phyloP scores from a whole-genome alignment of 2,888 invertebrate genomes.

The Ditula angustiorana region DNA sequence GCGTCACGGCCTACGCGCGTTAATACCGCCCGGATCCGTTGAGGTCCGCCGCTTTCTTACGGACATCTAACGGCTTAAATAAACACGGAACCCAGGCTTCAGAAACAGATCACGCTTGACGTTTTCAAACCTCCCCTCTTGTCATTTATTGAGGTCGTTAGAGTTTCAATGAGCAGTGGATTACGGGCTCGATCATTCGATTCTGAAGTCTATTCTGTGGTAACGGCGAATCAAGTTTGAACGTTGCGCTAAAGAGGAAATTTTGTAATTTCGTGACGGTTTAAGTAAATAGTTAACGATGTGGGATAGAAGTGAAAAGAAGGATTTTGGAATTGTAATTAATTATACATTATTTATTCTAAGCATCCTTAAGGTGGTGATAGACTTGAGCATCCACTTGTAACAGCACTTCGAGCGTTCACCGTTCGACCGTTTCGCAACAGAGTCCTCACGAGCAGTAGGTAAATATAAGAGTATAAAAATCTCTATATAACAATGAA shows the following conservation, averaged over 20 bases:
- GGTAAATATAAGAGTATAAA: no score
- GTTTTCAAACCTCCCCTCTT: constrained; percentile 2
- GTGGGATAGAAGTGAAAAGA: constrained; percentile 16
- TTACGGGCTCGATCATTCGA: constrained; percentile 3
- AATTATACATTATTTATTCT: neutral
- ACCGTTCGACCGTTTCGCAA: no score
- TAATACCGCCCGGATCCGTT: no score
- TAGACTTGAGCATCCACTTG: no score
- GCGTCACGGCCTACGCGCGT: no score
- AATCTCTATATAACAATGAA: no score
- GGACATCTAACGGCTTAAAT: no score
- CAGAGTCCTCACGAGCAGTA: no score
- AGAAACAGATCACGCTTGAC: constrained; percentile 2
- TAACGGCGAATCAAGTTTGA: neutral
- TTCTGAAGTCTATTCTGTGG: constrained; percentile 5
- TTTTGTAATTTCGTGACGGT: constrained; percentile 28
- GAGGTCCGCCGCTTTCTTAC: no score
- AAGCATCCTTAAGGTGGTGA: neutral
- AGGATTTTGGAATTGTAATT: neutral
- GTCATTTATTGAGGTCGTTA: constrained; percentile 36
- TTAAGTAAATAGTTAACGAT: constrained; percentile 35
- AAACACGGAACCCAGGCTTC: neutral
- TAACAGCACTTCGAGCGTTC: no score
- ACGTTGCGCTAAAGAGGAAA: neutral
- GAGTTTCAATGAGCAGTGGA: constrained; percentile 31